Conservation (phyloP, 2,888 invertebrate genomes). For the Athetis lepigone region DNA sequence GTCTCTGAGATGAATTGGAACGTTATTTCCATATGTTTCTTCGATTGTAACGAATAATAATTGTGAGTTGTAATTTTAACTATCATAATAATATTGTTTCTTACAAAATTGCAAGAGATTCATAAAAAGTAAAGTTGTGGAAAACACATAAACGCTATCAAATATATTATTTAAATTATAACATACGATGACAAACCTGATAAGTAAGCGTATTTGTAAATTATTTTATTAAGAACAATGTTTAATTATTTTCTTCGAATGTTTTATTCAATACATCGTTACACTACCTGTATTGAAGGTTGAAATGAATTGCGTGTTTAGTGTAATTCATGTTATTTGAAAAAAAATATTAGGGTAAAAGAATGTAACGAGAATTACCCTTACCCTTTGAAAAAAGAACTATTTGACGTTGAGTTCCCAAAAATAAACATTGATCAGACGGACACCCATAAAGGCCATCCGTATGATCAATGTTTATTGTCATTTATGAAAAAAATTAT, state of each 20-base stretch:
- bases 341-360: background rate
- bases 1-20: too few relatives aligned
- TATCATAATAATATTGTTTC: background rate
- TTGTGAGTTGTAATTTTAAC: too few relatives aligned
- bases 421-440: too few relatives aligned
- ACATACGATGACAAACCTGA: constrained; percentile 33
- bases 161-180: constrained; percentile 19
- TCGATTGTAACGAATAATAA: too few relatives aligned
- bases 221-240: constrained; percentile 15
- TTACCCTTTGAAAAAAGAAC: too few relatives aligned
- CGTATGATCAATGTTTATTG: background rate
- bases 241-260: constrained; percentile 4
- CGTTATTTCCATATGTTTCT: too few relatives aligned
- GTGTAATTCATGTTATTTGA: background rate
- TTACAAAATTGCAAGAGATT: too few relatives aligned
- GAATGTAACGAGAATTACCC: constrained; percentile 5
- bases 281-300: background rate
- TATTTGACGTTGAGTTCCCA: too few relatives aligned
- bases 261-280: too few relatives aligned
- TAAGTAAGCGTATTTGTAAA: constrained; percentile 24
- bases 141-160: too few relatives aligned
- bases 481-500: too few relatives aligned
- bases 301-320: constrained; percentile 7
- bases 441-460: too few relatives aligned
- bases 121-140: constrained; percentile 20